A percentile compares a stretch with the other conserved stretches of the same genome.
phyloP scores from a whole-genome alignment of 2,113 vertebrate species.

The Paracanthobrama guichenoti region DNA sequence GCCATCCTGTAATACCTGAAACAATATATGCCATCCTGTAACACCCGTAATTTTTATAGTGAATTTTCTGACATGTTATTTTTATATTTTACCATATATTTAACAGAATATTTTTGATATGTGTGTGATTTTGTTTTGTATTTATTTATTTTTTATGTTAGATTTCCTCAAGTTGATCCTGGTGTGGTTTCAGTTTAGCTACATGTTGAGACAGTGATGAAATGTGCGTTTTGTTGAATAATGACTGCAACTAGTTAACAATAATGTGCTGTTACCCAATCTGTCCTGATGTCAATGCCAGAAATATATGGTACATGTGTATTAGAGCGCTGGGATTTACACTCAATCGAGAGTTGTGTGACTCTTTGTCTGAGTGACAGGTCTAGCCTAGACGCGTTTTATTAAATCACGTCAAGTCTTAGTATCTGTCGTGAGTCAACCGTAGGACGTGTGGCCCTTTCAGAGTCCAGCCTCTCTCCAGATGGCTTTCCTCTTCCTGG shows the following conservation, averaged over 20 bases:
- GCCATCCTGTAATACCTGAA: too few relatives aligned
- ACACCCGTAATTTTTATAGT: not conserved
- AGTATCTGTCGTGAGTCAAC: conserved; percentile 63
- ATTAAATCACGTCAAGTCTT: conserved; percentile 62
- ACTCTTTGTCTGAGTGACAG: conserved; percentile 70
- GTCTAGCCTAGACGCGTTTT: conserved; percentile 66
- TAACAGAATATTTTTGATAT: not conserved
- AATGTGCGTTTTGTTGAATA: conserved; percentile 39
- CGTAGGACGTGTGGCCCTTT: conserved; percentile 67
- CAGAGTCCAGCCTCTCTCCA: conserved; percentile 68
- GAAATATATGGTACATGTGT: conserved; percentile 56
- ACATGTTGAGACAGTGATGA: conserved; percentile 13
- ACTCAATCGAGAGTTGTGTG: conserved; percentile 63
- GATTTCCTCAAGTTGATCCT: not conserved
- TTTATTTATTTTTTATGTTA: too few relatives aligned
- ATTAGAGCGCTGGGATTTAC: conserved; percentile 42
- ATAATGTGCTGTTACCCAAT: conserved; percentile 5
- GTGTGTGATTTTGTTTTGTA: too few relatives aligned
- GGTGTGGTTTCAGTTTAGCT: not conserved
- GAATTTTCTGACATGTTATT: not conserved
- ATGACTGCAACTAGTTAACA: conserved; percentile 31
- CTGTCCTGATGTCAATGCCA: conserved; percentile 58
- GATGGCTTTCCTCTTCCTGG: conserved; percentile 76
- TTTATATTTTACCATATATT: not conserved
- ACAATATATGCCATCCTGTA: not conserved